Percentiles rank a stretch among this genome's conserved stretches.
Conservation (phyloP, 2,113 vertebrate genomes). For the Lophochroa leadbeateri region DNA sequence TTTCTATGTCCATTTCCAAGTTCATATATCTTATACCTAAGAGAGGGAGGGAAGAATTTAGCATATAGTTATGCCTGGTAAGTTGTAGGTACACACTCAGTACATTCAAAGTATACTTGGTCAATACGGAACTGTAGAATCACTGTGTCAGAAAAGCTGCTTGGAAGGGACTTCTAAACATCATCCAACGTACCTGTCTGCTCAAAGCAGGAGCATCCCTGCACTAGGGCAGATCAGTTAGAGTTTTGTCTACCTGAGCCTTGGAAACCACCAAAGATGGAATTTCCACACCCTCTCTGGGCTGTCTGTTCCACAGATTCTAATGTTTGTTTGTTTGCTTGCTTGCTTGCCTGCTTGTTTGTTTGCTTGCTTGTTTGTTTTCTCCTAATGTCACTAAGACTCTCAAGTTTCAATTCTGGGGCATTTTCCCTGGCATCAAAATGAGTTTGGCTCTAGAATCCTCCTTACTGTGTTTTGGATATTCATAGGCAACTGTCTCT, state of each 20-base stretch:
- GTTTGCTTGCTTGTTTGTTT: not conserved
- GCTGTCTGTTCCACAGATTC: not conserved
- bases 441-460: not conserved
- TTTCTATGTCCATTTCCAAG: not conserved
- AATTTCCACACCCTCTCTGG: not conserved
- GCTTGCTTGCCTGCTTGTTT: not conserved
- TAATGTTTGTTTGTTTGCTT: not conserved
- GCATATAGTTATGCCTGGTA: not conserved
- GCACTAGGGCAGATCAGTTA: not conserved
- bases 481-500: not conserved
- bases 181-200: accelerated
- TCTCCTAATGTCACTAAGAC: not conserved
- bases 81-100: not conserved
- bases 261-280: not conserved
- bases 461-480: not conserved
- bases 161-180: not conserved
- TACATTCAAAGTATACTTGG: not conserved
- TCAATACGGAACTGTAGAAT: not conserved
- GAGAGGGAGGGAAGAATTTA: not conserved
- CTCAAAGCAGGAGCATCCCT: not conserved
- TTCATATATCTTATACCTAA: not conserved
- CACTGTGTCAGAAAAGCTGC: not conserved
- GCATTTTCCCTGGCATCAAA: not conserved
- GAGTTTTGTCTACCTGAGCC: not conserved
- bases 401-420: not conserved